Base-by-base conservation (phyloP, 2,113 vertebrate species). In the Petrocephalus microphthalmus region DNA sequence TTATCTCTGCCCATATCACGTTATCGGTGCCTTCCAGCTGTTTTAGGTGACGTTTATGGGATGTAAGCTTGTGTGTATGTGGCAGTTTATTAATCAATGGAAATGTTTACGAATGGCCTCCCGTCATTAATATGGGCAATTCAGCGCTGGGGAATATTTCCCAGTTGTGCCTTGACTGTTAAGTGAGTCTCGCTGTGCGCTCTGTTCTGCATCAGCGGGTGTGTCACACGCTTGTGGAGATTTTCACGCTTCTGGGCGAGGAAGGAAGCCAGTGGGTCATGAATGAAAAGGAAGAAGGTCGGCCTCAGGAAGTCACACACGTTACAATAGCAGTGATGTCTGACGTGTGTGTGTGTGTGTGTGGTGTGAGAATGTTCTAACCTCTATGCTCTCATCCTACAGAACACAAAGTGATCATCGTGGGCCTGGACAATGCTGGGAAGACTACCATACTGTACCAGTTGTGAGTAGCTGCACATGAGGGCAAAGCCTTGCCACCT, bases 331-430 rank as follows among this genome's bases (percentile, higher is more conserved):
- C 8, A 15, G 71, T 10, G 71, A n/a, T 17, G 29, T 42, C 42
- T 42, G n/a, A n/a, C n/a, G 42, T 42, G 42, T 42, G 42, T 42
- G 42, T 42, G 42, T 42, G 42, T 42, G 42, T 42, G 42, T 42
- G 1, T 42, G 29, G 33, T 78, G 37, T 29, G 37, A 78, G 71
- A 78, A 78, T 42, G 71, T 42, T 54, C 22, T 88, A 82, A 54
- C 51, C 67, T 88, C 54, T 33, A 10, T 13, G 13, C 33, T 53
- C 17, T 82, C 54, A 2, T 88, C 8, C 96, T 94, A 92, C 96
- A 99, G 98, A 99, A 92, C 98, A 99, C 97, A 99, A 99, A 95
- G 98, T 99, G 89, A 99, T 99, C 90, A 98, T 99, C 94, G 98
- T 99, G 91, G 98, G 98, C 15, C 95, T 99, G 95, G 98, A 99